Conservation (phyloP, 2,888 invertebrate species). For the Portevinia maculata region DNA sequence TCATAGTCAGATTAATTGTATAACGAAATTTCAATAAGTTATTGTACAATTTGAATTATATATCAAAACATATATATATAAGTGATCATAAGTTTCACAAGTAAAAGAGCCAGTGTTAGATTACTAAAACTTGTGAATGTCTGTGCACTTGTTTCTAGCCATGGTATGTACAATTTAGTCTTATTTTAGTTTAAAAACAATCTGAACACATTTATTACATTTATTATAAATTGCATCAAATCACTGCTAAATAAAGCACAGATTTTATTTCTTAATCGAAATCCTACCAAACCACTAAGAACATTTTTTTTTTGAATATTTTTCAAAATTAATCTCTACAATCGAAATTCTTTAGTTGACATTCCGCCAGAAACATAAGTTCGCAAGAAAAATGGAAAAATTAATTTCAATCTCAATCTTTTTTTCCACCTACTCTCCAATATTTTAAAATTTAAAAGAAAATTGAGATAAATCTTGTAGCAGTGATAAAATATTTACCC, state of each 20-base stretch:
- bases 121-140: slow-evolving; percentile 3
- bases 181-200: background rate
- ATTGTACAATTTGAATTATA: background rate
- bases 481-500: slow-evolving; percentile 9
- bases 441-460: too few species aligned
- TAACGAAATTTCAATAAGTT: slow-evolving; percentile 1
- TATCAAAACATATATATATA: background rate
- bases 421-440: slow-evolving; percentile 4
- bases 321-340: background rate
- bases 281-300: too few species aligned
- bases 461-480: background rate
- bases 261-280: too few species aligned
- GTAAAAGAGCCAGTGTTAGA: background rate
- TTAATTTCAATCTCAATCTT: slow-evolving; percentile 2
- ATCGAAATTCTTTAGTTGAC: background rate
- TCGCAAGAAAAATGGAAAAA: background rate
- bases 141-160: slow-evolving; percentile 43
- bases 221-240: too few species aligned
- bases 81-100: too few species aligned
- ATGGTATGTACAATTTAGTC: slow-evolving; percentile 51
- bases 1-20: slow-evolving; percentile 5
- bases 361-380: background rate
- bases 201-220: too few species aligned
- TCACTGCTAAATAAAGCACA: background rate
- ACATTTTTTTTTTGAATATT: background rate